phyloP scores from a whole-genome alignment of 2,113 vertebrate genomes.

The Oncorhynchus tshawytscha region DNA sequence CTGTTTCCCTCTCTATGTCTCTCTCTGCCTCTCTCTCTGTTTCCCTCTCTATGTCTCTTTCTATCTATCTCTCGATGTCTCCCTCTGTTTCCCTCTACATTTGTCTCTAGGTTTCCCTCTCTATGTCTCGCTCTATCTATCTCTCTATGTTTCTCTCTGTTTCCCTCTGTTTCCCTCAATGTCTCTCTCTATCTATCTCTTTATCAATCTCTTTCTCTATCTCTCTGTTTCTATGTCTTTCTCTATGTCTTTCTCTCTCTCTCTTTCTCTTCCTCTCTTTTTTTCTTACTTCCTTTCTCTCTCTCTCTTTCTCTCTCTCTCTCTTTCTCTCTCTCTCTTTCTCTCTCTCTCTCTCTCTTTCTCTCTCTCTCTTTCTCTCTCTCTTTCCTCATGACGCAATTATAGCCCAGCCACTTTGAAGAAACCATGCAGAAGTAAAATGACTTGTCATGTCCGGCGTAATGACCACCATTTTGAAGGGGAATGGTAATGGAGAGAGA shows the following conservation, averaged over 20 bases:
- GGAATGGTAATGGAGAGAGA: constrained; percentile 50
- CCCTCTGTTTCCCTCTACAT: too few relatives aligned
- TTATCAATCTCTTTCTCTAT: too few relatives aligned
- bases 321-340: too few relatives aligned
- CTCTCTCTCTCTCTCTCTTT: constrained; percentile 1
- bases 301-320: background rate
- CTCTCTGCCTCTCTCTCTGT: too few relatives aligned
- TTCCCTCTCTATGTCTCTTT: too few relatives aligned
- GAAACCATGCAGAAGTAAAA: constrained; percentile 77
- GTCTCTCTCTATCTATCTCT: background rate
- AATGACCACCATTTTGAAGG: constrained; percentile 75
- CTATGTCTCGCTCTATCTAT: background rate
- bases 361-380: constrained; percentile 10
- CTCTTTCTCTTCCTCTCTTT: background rate
- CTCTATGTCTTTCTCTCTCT: background rate
- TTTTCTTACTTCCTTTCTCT: background rate
- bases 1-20: too few relatives aligned
- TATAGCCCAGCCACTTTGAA: constrained; percentile 72
- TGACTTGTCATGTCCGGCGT: constrained; percentile 75
- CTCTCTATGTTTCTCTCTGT: background rate
- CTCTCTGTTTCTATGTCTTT: background rate
- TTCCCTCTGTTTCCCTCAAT: background rate
- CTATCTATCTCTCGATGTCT: too few relatives aligned
- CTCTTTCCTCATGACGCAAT: constrained; percentile 68
- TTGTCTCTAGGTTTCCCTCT: too few relatives aligned